phyloP scores from a whole-genome alignment of 2,797 vertebrate species.

The Loriculus beryllinus region DNA sequence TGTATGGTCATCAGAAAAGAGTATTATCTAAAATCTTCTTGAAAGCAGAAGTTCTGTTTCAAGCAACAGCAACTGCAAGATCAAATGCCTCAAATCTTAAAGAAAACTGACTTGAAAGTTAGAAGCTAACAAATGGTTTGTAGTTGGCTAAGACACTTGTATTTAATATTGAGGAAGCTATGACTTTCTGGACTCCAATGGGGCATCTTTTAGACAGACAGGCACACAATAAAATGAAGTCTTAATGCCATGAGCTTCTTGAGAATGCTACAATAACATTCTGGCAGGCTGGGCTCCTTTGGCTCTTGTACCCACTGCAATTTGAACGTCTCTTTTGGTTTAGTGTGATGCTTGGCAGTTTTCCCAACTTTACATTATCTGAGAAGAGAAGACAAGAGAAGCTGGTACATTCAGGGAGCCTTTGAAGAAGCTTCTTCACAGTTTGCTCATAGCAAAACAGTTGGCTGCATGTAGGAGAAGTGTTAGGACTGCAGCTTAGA shows the following conservation, averaged over 20 bases:
- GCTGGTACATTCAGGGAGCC: background rate
- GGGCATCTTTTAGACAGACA: slow-evolving; percentile 17
- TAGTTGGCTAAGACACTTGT: background rate
- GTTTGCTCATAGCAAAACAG: background rate
- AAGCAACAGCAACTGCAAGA: background rate
- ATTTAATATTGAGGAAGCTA: background rate
- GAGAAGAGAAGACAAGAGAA: slow-evolving; percentile 23
- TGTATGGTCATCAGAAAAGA: background rate
- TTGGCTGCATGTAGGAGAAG: background rate
- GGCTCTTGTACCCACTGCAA: slow-evolving; percentile 13
- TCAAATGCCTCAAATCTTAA: background rate
- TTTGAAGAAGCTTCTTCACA: slow-evolving; percentile 40
- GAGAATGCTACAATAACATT: slow-evolving; percentile 19
- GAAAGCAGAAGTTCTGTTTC: slow-evolving; percentile 22
- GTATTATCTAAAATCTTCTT: background rate
- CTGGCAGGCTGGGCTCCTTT: slow-evolving; percentile 35
- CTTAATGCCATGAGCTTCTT: slow-evolving; percentile 13
- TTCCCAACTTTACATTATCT: slow-evolving; percentile 48
- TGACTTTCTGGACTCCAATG: slow-evolving; percentile 17
- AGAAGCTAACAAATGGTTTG: slow-evolving; percentile 6
- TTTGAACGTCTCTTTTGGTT: slow-evolving; percentile 46
- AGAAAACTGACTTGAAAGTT: background rate
- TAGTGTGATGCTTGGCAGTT: slow-evolving; percentile 40
- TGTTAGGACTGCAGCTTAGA: background rate
- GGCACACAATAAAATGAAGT: slow-evolving; percentile 23